Evolutionary conservation across 1,140 invertebrate genomes (phyloP), one percentile per base, ranked within the genome.

Genomic region (Sycophaga agraensis): DNA sequence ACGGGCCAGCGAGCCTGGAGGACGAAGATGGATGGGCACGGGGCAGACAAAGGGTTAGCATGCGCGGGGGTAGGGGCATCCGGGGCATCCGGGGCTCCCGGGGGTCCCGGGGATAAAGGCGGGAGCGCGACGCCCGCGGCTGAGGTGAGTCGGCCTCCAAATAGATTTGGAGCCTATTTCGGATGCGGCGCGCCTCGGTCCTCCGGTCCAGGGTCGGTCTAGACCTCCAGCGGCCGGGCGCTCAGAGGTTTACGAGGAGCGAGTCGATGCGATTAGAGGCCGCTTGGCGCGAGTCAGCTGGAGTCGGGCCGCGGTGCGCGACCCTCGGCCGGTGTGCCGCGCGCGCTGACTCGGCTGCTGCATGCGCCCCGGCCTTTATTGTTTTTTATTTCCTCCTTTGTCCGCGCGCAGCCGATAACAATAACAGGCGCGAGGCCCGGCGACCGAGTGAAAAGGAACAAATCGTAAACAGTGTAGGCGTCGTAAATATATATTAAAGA

Each of bases 91-190:
- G n/a, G n/a, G n/a, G n/a, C n/a, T n/a, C n/a, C n/a, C n/a, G n/a
- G n/a, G n/a, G n/a, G n/a, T n/a, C n/a, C n/a, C 14, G 2, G 45
- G 4, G 28, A 8, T n/a, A 14, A 8, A 1, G 12, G 21, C 7
- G 1, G 16, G 6, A 17, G 21, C 6, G 12, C 12, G 14, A 3
- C 3, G 21, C 1, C 14, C 22, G 26, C 1, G 21, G 14, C n/a
- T n/a, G 16, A 35, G 42, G 22, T 31, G 8, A 16, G 6, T 8
- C 5, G 67, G 66, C 60, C 73, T 74, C 59, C 60, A 75, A 76
- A 76, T 76, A 75, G 72, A 71, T 71, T 35, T 68, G 69, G 65
- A 66, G 69, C 69, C 74, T 74, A 74, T 75, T 76, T 75, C 68
- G 72, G 71, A 75, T 73, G 62, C 67, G 66, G 65, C 51, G 54